Base-by-base conservation (phyloP, 2,113 vertebrate species). In the Mormyrus iriodes region DNA sequence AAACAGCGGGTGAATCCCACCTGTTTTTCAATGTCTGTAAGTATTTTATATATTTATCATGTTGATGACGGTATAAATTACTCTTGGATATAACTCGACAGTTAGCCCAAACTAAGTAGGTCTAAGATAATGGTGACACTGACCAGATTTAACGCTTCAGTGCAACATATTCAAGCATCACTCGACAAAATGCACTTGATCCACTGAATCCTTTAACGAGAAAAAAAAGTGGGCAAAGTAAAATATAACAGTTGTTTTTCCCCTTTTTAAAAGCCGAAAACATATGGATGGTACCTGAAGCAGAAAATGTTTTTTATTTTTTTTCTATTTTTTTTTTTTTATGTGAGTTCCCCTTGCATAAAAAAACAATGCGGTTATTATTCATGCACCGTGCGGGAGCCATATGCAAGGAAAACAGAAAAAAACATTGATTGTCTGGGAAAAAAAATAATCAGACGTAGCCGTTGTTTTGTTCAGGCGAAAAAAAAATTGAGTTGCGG, bases 281-380 rank as follows among this genome's bases (percentile, higher is more conserved):
- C 85, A 86, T 51, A 86, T 53, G 85, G 85, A 55, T 35, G 85
- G 51, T 53, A 51, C 85, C 85, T 86, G 49, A 86, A 86, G 49
- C 85, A 53, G 85, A 86, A 86, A 86, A 55, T 84, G 85, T 86
- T 55, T 35, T 27, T 48, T 9, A n/a, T n/a, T 12, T 31, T 9
- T 42, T 48, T 48, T 48, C 2, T 48, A 1, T 35, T 86, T 86
- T 42, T 48, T 48, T 48, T 12, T 48, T 4, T 35, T 86, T 86
- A 51, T 86, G 49, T 6, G 13, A 86, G 85, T 53, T 86, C 51
- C 51, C 85, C 15, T 15, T 53, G 51, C 85, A 53, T 53, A 53
- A 35, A 46, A 19, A 53, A 52, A 35, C 15, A 55, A 35, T 39
- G 51, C 13, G 39, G 27, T 86, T 86, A 55, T 53, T 52, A 86